Base-by-base conservation (phyloP, 2,113 vertebrate genomes). In the Taxidea taxus region DNA sequence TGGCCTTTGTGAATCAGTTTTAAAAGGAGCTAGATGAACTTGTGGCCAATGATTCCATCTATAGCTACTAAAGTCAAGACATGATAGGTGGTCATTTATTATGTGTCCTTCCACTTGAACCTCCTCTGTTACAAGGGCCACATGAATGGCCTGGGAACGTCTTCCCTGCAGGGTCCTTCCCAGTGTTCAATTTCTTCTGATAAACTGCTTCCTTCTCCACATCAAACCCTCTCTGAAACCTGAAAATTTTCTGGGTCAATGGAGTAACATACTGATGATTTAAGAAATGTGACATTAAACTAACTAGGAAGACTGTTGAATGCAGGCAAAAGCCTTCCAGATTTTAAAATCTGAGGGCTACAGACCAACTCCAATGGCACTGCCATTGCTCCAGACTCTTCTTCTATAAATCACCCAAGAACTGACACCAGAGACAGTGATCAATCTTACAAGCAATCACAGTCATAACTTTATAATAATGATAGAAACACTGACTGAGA, bases 381-480 rank as follows among this genome's bases (percentile, higher is more conserved):
- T 94, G 37, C 1, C 21, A 29, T 94, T 44, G 87, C 31, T 21
- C 54, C 37, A 90, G 87, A 82, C 4, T 80, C 90, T 94, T 90
- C 75, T 64, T 94, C 82, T 83, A 20, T 78, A 93, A 91, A 91
- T 95, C 21, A 37, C n/a, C 39, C 25, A 4, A 54, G 64, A 92
- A 83, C 12, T 78, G 29, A 85, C 10, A 34, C 37, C 15, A 87
- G 72, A 75, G 81, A 94, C 6, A 66, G 60, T 29, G 68, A 51
- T 49, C 82, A 74, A 56, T 83, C 85, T 90, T 34, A 37, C 94
- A 83, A 95, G 82, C 51, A 74, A 31, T 3, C 42, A 39, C 39
- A 56, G 34, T 96, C 51, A 16, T 88, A 93, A 82, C 85, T 91
- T 92, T 42, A 66, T 64, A 84, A 47, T 91, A 90, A 80, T 87